phyloP scores from a whole-genome alignment of 35 echinoderm and acorn worm species.

The Heliocidaris erythrogramma region DNA sequence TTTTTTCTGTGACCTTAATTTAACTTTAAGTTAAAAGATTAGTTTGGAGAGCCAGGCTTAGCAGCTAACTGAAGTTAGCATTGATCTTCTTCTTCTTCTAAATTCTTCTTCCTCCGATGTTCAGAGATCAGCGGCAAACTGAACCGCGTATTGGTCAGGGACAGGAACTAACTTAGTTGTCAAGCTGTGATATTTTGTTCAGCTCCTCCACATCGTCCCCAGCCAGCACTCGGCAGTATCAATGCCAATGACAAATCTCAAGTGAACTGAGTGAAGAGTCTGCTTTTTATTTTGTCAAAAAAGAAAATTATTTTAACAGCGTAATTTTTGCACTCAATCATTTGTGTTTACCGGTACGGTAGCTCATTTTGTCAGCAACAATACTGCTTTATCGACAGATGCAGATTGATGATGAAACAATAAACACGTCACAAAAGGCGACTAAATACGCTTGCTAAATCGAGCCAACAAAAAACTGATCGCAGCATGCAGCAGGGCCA shows the following conservation, averaged over 20 bases:
- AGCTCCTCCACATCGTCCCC: background rate
- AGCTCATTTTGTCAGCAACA: background rate
- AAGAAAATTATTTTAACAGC: background rate
- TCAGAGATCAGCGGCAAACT: too few species aligned
- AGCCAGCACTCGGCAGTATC: background rate
- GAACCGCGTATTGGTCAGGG: too few species aligned
- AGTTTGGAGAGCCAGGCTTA: background rate
- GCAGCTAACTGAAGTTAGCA: too few species aligned
- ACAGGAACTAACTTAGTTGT: background rate
- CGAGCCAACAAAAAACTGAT: background rate
- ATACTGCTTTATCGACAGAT: background rate
- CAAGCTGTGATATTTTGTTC: too few species aligned
- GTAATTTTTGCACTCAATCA: background rate
- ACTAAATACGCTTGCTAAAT: background rate
- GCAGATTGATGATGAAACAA: background rate
- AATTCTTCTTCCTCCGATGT: too few species aligned
- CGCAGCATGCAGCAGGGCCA: background rate
- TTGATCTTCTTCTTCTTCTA: too few species aligned
- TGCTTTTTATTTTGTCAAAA: background rate
- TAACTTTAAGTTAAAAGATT: too few species aligned
- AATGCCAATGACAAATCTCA: background rate
- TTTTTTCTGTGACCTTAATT: too few species aligned
- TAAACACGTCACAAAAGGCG: background rate
- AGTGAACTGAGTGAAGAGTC: background rate
- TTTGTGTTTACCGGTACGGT: too few species aligned